Base-by-base conservation (phyloP, 2,797 vertebrate species). In the Lagorchestes hirsutus region DNA sequence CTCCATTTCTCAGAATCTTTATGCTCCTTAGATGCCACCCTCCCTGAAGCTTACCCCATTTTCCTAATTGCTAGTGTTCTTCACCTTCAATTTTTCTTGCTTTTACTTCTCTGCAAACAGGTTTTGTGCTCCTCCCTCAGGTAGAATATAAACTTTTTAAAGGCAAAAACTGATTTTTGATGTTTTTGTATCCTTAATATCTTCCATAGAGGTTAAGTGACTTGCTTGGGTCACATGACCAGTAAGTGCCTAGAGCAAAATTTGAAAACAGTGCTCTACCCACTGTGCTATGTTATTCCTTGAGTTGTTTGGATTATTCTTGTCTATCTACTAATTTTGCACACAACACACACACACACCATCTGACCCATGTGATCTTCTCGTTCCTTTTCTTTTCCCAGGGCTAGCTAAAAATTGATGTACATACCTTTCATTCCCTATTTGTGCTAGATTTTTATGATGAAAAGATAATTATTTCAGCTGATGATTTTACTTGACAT, bases 401-500 rank as follows among this genome's bases (percentile, higher is more conserved):
- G 24, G n/a, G 16, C 67, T 40, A 74, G n/a, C n/a, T 74, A 74
- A 40, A 67, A 40, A 74, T 40, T 40, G n/a, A 92, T 90, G 22
- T 57, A 55, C 54, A 59, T 52, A 18, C 1, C 18, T 3, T 95
- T 62, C 50, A 91, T 92, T 91, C 14, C 54, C 16, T 91, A 92
- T 74, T 50, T 92, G 34, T 92, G 56, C 28, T 10, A 57, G 14
- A 93, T 90, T 67, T 93, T 94, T 9, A 59, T 67, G 90, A 54
- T 58, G 57, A 94, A 18, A 91, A 22, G 91, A 94, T 58, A 54
- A 52, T 92, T 82, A 50, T 92, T 90, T 50, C 29, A 87, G 56
- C 50, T n/a, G 87, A 3, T 54, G 67, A 91, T 91, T 95, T 96
- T 27, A 92, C 24, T n/a, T 55, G 54, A 59, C 18, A 40, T 74